Evolutionary conservation across 2,888 invertebrate species (phyloP).

Genomic region (Argynnis bischoffii): DNA sequence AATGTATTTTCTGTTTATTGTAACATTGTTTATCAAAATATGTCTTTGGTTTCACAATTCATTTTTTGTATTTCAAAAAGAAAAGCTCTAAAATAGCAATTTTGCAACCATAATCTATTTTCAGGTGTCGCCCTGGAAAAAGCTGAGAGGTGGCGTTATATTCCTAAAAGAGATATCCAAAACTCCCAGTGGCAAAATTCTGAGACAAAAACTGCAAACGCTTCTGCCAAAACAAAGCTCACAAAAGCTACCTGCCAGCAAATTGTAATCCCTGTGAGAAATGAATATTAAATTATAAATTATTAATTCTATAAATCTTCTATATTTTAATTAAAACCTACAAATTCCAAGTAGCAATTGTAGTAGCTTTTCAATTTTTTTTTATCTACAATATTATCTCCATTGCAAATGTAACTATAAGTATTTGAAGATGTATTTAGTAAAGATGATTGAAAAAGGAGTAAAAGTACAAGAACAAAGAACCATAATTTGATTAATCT

Average conservation of each 20-base stretch:
- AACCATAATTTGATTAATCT: too few species aligned
- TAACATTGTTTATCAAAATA: too few species aligned
- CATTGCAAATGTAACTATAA: too few species aligned
- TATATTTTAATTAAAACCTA: neutral
- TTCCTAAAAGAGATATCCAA: slow-evolving; percentile 89
- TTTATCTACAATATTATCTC: too few species aligned
- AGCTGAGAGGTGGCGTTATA: slow-evolving; percentile 86
- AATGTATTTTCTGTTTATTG: neutral
- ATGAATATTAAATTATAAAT: slow-evolving; percentile 32
- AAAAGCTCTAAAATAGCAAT: neutral
- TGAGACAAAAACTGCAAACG: slow-evolving; percentile 80
- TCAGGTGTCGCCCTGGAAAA: slow-evolving; percentile 85
- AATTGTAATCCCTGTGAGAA: slow-evolving; percentile 43
- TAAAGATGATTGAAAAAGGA: too few species aligned
- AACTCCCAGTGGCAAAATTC: slow-evolving; percentile 88
- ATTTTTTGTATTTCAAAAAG: too few species aligned
- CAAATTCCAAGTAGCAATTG: too few species aligned
- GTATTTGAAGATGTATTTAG: too few species aligned
- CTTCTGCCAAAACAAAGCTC: slow-evolving; percentile 44
- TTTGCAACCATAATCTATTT: slow-evolving; percentile 33
- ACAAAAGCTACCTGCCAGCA: slow-evolving; percentile 43
- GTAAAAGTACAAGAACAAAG: too few species aligned
- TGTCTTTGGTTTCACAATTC: too few species aligned
- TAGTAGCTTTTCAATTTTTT: too few species aligned
- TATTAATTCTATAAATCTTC: slow-evolving; percentile 16